These are phyloP conservation scores for Cotesia chilonis DNA, from an alignment of 1,140 invertebrate genomes.

Conservation along the genomic window DNA sequence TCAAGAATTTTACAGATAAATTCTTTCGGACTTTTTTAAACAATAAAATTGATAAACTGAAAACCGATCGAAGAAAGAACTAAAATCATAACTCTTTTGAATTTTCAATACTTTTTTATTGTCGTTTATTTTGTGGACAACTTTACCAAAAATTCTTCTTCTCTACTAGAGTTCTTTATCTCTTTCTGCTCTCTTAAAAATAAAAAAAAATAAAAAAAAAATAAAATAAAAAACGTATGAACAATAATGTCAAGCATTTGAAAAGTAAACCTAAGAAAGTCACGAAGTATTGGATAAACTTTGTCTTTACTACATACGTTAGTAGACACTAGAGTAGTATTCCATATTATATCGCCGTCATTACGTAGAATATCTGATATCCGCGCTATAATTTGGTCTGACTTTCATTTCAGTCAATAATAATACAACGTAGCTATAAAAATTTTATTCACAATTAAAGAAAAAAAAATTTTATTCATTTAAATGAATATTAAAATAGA, in stretches of 20 bases:
- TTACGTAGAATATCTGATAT: slow-evolving; percentile 29
- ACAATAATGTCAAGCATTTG: slow-evolving; percentile 27
- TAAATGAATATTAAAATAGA: too few relatives aligned
- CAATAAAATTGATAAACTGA: slow-evolving; percentile 30
- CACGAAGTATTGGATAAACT: slow-evolving; percentile 36
- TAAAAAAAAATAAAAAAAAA: neutral
- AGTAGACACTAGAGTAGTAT: slow-evolving; percentile 24
- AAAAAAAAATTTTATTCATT: too few relatives aligned
- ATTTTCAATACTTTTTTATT: slow-evolving; percentile 10
- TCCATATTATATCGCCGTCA: slow-evolving; percentile 19
- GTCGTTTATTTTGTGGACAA: neutral
- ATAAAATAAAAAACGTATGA: neutral
- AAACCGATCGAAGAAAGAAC: slow-evolving; percentile 25
- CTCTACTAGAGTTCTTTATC: slow-evolving; percentile 1
- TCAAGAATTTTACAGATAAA: slow-evolving; percentile 3
- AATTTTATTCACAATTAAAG: too few relatives aligned
- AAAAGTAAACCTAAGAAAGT: slow-evolving; percentile 32
- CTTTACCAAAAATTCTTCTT: neutral
- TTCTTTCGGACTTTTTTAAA: slow-evolving; percentile 20
- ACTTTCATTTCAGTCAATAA: neutral
- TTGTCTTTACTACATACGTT: slow-evolving; percentile 26
- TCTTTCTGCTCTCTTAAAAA: neutral
- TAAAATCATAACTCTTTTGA: neutral
- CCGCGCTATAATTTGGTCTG: neutral
- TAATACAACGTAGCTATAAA: neutral